A percentile compares a stretch with the other conserved stretches of the same genome.
phyloP scores from a whole-genome alignment of 2,113 vertebrate genomes.

The Pithys albifrons region DNA sequence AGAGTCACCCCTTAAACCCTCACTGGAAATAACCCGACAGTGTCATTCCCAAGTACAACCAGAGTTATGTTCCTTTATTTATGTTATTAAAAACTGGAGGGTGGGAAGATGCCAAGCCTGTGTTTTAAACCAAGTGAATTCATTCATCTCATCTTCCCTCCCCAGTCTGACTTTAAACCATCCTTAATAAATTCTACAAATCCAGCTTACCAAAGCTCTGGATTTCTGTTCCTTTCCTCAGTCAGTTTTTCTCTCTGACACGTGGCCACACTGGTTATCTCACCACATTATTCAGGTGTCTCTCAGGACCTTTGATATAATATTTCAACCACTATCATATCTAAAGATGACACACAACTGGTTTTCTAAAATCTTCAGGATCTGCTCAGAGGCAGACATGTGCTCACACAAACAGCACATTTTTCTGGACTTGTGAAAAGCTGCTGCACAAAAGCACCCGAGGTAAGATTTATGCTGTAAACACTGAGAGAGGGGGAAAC shows the following conservation, averaged over 20 bases:
- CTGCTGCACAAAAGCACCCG: not conserved
- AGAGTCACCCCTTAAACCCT: not conserved
- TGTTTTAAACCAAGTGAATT: not conserved
- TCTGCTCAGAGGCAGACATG: not conserved
- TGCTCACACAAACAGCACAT: not conserved
- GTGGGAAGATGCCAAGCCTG: not conserved
- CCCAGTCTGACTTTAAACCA: not conserved
- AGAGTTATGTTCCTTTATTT: too few species aligned
- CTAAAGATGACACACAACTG: not conserved
- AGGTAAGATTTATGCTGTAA: not conserved
- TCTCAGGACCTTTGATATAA: not conserved
- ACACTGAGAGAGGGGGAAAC: not conserved
- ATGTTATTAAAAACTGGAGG: not conserved
- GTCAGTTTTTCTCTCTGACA: not conserved
- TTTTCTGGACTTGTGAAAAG: not conserved
- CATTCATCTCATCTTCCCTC: not conserved
- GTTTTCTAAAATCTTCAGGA: not conserved
- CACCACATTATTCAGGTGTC: not conserved
- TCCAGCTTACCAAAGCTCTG: not conserved
- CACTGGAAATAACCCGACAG: not conserved
- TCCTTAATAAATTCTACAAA: not conserved
- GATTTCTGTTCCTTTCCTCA: not conserved
- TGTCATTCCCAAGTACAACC: rapidly evolving
- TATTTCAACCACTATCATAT: not conserved
- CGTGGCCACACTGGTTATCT: not conserved